phyloP scores from a whole-genome alignment of 1,140 invertebrate genomes.

The Vanessa tameamea region DNA sequence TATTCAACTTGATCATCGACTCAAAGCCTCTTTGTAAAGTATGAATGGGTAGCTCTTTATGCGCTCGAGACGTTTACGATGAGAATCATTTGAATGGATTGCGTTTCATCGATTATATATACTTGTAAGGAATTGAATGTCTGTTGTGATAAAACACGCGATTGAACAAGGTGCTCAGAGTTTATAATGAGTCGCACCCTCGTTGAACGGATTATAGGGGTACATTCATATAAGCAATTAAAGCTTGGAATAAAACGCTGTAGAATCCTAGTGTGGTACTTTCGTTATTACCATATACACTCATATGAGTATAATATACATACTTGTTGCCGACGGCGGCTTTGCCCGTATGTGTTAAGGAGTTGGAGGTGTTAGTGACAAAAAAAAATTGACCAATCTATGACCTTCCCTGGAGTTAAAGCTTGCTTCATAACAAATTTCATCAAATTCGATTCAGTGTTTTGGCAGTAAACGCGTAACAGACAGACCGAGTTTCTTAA shows the following conservation, averaged over 20 bases:
- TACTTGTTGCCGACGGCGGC: neutral
- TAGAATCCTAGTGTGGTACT: neutral
- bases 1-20: conserved; percentile 41
- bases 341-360: too few relatives aligned
- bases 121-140: conserved; percentile 36
- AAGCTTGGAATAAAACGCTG: conserved; percentile 11
- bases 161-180: conserved; percentile 32
- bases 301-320: neutral
- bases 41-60: conserved; percentile 36
- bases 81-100: conserved; percentile 41
- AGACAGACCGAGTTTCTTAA: too few relatives aligned
- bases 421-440: too few relatives aligned
- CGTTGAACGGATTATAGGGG: conserved; percentile 32
- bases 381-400: too few relatives aligned
- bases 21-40: conserved; percentile 41
- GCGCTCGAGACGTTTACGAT: conserved; percentile 37
- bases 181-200: conserved; percentile 34
- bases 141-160: conserved; percentile 42
- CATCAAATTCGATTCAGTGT: too few relatives aligned
- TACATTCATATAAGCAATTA: conserved; percentile 29
- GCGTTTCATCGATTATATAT: conserved; percentile 41
- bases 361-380: too few relatives aligned
- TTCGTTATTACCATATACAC: neutral
- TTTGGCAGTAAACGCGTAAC: too few relatives aligned
- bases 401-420: too few relatives aligned